phyloP scores from a whole-genome alignment of 2,113 vertebrate genomes.

The Rhinolophus sinicus region DNA sequence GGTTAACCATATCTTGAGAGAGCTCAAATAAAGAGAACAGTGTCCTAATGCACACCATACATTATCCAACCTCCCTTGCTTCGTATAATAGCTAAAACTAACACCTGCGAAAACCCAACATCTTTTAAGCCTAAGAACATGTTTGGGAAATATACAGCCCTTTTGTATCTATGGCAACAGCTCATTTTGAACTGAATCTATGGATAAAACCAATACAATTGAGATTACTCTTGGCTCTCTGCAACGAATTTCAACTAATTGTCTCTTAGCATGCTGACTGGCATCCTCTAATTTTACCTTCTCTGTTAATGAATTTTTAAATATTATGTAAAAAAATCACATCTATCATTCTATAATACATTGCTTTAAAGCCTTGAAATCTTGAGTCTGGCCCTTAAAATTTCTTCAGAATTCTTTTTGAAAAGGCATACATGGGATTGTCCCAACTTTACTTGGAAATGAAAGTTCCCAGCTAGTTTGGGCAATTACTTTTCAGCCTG shows the following conservation, averaged over 20 bases:
- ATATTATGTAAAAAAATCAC: not conserved
- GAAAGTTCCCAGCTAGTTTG: not conserved
- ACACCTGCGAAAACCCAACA: constrained; percentile 9
- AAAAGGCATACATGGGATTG: not conserved
- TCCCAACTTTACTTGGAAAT: constrained; percentile 4
- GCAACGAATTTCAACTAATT: constrained; percentile 36
- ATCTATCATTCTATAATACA: not conserved
- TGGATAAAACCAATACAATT: constrained; percentile 62
- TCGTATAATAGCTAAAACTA: not conserved
- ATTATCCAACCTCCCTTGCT: not conserved
- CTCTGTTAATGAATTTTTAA: constrained; percentile 28
- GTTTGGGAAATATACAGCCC: not conserved
- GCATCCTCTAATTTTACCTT: not conserved
- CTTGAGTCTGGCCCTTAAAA: not conserved
- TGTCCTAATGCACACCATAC: not conserved
- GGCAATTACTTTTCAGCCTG: not conserved
- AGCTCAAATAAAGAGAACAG: not conserved
- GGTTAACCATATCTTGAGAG: not conserved
- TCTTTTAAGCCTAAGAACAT: not conserved
- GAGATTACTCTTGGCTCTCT: not conserved
- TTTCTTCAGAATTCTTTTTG: constrained; percentile 23
- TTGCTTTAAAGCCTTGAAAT: constrained; percentile 10
- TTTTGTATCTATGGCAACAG: constrained; percentile 63
- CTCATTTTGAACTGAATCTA: constrained; percentile 51
- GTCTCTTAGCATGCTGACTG: not conserved